Base-by-base conservation (phyloP, 2,888 invertebrate genomes). In the Aleiodes testaceus region DNA sequence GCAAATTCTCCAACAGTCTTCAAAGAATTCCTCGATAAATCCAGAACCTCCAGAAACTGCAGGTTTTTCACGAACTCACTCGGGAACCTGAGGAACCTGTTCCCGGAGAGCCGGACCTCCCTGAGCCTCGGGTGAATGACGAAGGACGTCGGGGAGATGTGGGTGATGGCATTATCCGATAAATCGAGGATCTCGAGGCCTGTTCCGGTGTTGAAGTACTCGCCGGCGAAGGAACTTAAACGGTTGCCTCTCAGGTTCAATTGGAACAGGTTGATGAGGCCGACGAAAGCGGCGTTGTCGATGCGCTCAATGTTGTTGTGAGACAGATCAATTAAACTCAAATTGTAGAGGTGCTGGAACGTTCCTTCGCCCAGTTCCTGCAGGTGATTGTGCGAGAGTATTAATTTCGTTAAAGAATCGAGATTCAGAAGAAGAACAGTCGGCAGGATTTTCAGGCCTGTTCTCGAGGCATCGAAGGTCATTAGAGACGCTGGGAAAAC, bases 11-110 rank as follows among this genome's bases (percentile, higher is more conserved):
- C 94, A 36, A 97, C 91, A 66, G 91, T 92, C 85, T 93, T 93
- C 70, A 97, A 88, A 76, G 91, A 91, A 83, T 97, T 97, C 11
- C 90, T 89, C 3, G 94, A 93, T 61, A 97, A 89, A 85, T 95
- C 93, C 11, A 97, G 89, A 77, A 89, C 88, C 85, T 95, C 93
- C 66, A 97, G 88, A 83, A 92, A 94, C 82, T 94, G 94, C 73
- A 96, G 88, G 18, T 93, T 91, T 67, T 93, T 92, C 74, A 97
- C 92, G 71, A 95, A 91, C 85, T 96, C 96, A 1, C 94, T 93
- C 0, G 95, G 95, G 88, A 97, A 96, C 85, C 94, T 93, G 79
- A 93, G 93, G 81, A 97, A 93, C 85, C 93, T 92, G 86, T 97
- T 97, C 76, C 92, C 90, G 0, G 92, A 90, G 0, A 95, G 91